Evolutionary conservation across 2,888 invertebrate genomes (phyloP).

Genomic region (Steinernema scapterisci): DNA sequence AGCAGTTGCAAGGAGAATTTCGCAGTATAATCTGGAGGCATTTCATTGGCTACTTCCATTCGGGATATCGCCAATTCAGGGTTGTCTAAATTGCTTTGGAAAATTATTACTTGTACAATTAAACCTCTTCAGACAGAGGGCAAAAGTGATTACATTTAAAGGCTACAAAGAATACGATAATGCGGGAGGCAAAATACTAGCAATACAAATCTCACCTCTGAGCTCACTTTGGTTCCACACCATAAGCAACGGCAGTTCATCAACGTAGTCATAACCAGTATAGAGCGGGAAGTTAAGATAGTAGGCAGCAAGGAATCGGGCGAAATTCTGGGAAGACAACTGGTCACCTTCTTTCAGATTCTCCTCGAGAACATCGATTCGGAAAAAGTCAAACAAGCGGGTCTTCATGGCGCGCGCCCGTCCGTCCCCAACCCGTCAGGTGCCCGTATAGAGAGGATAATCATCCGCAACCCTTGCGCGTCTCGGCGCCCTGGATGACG

Average conservation of each 20-base stretch:
- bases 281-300: conserved; percentile 1
- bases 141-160: too few relatives aligned
- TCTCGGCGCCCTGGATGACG: not conserved
- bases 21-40: conserved; percentile 32
- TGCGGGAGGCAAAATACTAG: too few relatives aligned
- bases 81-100: conserved; percentile 21
- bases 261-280: not conserved
- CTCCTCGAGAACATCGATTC: conserved; percentile 1
- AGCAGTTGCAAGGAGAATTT: conserved; percentile 33
- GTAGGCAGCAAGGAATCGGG: conserved; percentile 24
- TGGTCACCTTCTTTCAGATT: conserved; percentile 7
- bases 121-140: too few relatives aligned
- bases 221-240: not conserved
- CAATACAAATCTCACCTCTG: not conserved
- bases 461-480: not conserved
- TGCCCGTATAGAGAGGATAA: not conserved
- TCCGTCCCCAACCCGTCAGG: not conserved
- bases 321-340: conserved; percentile 22
- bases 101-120: too few relatives aligned
- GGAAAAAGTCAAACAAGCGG: conserved; percentile 10
- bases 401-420: conserved; percentile 9
- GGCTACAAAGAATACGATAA: too few relatives aligned
- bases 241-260: not conserved
- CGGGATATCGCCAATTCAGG: not conserved
- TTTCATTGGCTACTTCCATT: conserved; percentile 7